phyloP scores from a whole-genome alignment of 2,888 invertebrate species.

The Drosophila suboccidentalis region DNA sequence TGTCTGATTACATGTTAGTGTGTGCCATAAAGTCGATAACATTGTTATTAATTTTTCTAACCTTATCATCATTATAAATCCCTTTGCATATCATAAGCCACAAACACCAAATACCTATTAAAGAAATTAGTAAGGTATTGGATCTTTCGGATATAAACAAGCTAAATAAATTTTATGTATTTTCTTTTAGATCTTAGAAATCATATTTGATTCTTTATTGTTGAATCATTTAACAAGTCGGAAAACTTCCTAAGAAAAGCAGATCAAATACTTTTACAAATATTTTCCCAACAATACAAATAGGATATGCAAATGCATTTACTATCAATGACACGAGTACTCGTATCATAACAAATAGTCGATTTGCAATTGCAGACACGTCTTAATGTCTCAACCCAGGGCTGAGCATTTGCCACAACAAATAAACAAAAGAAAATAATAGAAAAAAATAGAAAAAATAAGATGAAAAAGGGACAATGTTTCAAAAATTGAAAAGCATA shows the following conservation, averaged over 20 bases:
- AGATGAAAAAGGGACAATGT: slow-evolving; percentile 36
- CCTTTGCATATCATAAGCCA: no score
- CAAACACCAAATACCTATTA: no score
- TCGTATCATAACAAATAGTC: slow-evolving; percentile 8
- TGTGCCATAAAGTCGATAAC: neutral
- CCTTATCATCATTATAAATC: no score
- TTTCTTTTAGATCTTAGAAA: neutral
- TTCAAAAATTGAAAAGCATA: slow-evolving; percentile 73
- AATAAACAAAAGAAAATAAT: slow-evolving; percentile 40
- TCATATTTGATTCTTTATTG: neutral
- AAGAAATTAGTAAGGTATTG: no score
- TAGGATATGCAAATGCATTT: slow-evolving; percentile 42
- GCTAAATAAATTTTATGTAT: neutral
- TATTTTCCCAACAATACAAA: slow-evolving; percentile 21
- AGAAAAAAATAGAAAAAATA: slow-evolving; percentile 17
- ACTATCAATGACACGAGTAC: slow-evolving; percentile 15
- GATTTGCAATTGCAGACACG: slow-evolving; percentile 54
- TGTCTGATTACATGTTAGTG: no score
- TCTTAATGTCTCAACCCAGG: slow-evolving; percentile 42
- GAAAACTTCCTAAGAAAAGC: neutral
- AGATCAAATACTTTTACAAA: slow-evolving; percentile 15
- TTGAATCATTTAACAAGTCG: neutral
- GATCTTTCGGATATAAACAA: neutral
- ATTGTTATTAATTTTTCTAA: neutral
- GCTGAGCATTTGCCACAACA: slow-evolving; percentile 40